phyloP scores from a whole-genome alignment of 2,113 vertebrate species.

The Pollimyrus isidori region DNA sequence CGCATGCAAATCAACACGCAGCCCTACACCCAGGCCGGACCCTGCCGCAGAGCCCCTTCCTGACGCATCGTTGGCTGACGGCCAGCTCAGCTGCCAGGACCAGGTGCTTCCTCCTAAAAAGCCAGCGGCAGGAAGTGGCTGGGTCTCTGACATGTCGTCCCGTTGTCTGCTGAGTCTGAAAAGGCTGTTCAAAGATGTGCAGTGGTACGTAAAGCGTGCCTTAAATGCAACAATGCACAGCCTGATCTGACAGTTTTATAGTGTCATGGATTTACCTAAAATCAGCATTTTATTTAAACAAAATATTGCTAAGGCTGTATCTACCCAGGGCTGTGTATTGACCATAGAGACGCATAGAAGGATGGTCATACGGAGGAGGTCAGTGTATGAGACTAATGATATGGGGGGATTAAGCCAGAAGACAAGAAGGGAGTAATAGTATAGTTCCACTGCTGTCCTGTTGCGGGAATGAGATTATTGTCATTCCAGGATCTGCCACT shows the following conservation, averaged over 20 bases:
- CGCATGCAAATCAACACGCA: background rate
- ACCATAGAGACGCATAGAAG: background rate
- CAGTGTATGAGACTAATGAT: background rate
- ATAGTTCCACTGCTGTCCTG: background rate
- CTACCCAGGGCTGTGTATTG: background rate
- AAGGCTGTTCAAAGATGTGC: background rate
- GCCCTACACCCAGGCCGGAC: background rate
- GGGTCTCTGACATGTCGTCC: background rate
- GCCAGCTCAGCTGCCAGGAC: background rate
- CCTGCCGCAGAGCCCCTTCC: background rate
- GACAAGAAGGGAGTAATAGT: background rate
- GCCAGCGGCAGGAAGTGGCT: background rate
- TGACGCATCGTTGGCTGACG: background rate
- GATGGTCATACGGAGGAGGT: background rate
- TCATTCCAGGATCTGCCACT: background rate
- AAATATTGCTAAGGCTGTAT: background rate
- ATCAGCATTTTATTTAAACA: background rate
- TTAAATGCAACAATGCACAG: background rate
- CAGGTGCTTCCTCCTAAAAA: background rate
- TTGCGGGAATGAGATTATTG: background rate
- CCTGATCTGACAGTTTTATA: background rate
- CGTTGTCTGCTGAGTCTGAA: background rate
- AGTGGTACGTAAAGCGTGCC: background rate
- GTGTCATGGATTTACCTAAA: background rate
- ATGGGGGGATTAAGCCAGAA: background rate